These are phyloP conservation scores for Drosophila murphyi DNA, from an alignment of 1,140 invertebrate genomes.

Conservation along the genomic window DNA sequence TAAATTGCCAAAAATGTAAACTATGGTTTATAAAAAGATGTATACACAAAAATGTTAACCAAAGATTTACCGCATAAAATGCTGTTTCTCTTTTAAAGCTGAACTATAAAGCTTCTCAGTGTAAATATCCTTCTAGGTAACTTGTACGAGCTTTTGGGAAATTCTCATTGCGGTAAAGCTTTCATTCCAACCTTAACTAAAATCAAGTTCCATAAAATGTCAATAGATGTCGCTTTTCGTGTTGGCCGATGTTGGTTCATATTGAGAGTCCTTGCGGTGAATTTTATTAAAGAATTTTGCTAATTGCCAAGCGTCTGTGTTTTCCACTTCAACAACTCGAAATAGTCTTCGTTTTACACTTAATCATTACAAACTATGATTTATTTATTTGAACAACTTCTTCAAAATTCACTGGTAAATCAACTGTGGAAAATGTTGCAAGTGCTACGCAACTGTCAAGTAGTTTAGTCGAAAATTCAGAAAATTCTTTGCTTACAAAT, in stretches of 20 bases:
- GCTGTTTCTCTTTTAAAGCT: background rate
- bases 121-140: background rate
- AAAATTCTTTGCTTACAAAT: conserved; percentile 41
- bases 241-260: background rate
- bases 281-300: background rate
- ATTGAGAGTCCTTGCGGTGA: background rate
- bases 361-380: background rate
- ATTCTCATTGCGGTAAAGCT: background rate
- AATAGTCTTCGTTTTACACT: background rate
- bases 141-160: background rate
- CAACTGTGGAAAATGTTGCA: conserved; percentile 5
- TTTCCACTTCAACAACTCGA: background rate
- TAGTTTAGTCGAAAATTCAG: conserved; percentile 31
- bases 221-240: conserved; percentile 4
- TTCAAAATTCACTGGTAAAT: conserved; percentile 10
- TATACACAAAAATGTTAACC: too few species aligned
- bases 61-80: background rate
- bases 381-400: background rate
- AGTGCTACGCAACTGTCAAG: conserved; percentile 17
- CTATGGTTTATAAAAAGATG: too few species aligned
- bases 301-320: background rate
- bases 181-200: background rate
- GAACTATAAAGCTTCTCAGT: background rate
- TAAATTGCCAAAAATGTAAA: too few species aligned
- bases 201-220: background rate